Evolutionary conservation across 2,113 vertebrate genomes (phyloP).

Genomic region (Cyprinus carpio): DNA sequence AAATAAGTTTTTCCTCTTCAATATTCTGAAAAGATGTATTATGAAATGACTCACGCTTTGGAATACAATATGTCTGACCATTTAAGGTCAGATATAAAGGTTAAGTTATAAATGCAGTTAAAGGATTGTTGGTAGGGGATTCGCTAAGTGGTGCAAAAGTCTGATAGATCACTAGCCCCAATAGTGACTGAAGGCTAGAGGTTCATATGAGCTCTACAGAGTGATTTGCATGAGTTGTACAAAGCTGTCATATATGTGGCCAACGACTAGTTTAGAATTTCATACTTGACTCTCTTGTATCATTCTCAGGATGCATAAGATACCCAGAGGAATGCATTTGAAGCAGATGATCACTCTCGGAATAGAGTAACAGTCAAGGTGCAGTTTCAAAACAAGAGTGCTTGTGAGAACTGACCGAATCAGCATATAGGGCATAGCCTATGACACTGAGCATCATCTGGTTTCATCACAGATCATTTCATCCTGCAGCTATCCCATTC

Average conservation of each 20-base stretch:
- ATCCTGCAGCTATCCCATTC: neutral
- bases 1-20: neutral
- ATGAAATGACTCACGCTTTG: neutral
- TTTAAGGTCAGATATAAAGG: neutral
- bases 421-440: neutral
- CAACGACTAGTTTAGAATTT: conserved; percentile 1
- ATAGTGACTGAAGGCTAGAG: neutral
- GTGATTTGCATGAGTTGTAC: neutral
- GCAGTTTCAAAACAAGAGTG: conserved; percentile 8
- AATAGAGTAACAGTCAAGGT: conserved; percentile 13
- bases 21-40: neutral
- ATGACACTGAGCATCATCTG: conserved; percentile 15
- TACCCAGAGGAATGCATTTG: conserved; percentile 19
- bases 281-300: conserved; percentile 18
- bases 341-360: conserved; percentile 17
- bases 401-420: neutral
- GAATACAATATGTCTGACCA: too few relatives aligned
- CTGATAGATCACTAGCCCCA: neutral
- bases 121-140: neutral
- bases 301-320: conserved; percentile 9
- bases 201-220: neutral
- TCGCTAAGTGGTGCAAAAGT: neutral
- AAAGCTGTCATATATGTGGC: neutral
- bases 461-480: conserved; percentile 12
- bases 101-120: neutral